Conservation (phyloP, 2,888 invertebrate genomes). For the Microplitis deprimator region DNA sequence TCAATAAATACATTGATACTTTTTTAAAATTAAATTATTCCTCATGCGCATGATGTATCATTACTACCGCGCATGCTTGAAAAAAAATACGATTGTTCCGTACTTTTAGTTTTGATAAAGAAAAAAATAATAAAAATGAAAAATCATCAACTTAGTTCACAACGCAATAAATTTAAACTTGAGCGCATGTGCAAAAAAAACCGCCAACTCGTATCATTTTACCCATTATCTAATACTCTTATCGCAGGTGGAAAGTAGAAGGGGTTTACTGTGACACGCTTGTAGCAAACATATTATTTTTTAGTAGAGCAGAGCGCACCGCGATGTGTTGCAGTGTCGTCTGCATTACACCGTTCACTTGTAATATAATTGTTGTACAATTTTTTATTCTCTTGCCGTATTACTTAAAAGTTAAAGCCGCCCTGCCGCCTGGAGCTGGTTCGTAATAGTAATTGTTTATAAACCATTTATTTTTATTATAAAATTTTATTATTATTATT, state of each 20-base stretch:
- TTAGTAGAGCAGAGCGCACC: slow-evolving; percentile 65
- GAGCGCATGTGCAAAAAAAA: slow-evolving; percentile 28
- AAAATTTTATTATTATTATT: slow-evolving; percentile 10
- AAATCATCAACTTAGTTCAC: not conserved
- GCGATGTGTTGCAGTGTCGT: slow-evolving; percentile 67
- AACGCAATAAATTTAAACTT: not conserved
- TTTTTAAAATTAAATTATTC: not conserved
- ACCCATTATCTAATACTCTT: slow-evolving; percentile 19
- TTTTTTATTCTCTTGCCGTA: slow-evolving; percentile 44
- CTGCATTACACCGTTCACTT: slow-evolving; percentile 57
- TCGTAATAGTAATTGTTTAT: slow-evolving; percentile 42
- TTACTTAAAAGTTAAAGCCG: slow-evolving; percentile 55
- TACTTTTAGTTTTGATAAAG: no score
- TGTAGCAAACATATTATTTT: slow-evolving; percentile 50
- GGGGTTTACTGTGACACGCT: slow-evolving; percentile 49
- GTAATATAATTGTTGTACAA: slow-evolving; percentile 48
- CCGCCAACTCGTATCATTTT: slow-evolving; percentile 29
- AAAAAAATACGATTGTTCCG: not conserved
- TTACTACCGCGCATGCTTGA: not conserved
- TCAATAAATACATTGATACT: not conserved
- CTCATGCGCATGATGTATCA: not conserved
- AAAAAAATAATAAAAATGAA: no score
- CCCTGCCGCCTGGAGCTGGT: slow-evolving; percentile 68
- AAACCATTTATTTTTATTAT: slow-evolving; percentile 1
- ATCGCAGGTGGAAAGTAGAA: slow-evolving; percentile 32